phyloP scores from a whole-genome alignment of 2,888 invertebrate species.

The Hypsopygia costalis region DNA sequence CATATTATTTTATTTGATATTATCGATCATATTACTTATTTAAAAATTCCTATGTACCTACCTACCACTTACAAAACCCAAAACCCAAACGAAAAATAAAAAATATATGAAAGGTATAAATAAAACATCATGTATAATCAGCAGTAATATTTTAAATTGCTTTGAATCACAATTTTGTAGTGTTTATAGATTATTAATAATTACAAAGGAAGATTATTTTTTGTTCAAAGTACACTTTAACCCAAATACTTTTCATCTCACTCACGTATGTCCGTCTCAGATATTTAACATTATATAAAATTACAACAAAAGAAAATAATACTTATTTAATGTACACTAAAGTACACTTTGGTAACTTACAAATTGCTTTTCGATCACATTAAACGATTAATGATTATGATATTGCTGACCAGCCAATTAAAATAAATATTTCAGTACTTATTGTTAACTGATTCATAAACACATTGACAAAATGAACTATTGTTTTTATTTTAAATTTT shows the following conservation, averaged over 20 bases:
- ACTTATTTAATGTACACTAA: constrained; percentile 11
- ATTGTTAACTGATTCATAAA: too few species aligned
- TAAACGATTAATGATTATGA: neutral
- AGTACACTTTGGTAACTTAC: constrained; percentile 19
- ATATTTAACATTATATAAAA: constrained; percentile 13
- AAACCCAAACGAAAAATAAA: too few species aligned
- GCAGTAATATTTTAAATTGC: constrained; percentile 81
- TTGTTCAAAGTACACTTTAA: constrained; percentile 67
- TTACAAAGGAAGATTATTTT: constrained; percentile 76
- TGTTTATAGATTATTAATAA: constrained; percentile 77
- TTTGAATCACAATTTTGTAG: constrained; percentile 79
- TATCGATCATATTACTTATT: too few species aligned
- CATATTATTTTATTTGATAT: too few species aligned
- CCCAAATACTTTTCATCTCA: constrained; percentile 37
- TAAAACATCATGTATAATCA: constrained; percentile 66
- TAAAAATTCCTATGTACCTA: too few species aligned
- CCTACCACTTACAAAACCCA: too few species aligned
- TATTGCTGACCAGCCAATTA: too few species aligned
- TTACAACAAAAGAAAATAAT: constrained; percentile 18
- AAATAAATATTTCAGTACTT: too few species aligned
- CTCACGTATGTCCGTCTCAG: constrained; percentile 40
- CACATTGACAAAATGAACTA: too few species aligned
- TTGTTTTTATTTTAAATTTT: neutral
- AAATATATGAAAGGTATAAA: constrained; percentile 19
- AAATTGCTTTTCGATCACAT: constrained; percentile 20